Conservation (phyloP, 2,113 vertebrate species). For the Dromas ardeola region DNA sequence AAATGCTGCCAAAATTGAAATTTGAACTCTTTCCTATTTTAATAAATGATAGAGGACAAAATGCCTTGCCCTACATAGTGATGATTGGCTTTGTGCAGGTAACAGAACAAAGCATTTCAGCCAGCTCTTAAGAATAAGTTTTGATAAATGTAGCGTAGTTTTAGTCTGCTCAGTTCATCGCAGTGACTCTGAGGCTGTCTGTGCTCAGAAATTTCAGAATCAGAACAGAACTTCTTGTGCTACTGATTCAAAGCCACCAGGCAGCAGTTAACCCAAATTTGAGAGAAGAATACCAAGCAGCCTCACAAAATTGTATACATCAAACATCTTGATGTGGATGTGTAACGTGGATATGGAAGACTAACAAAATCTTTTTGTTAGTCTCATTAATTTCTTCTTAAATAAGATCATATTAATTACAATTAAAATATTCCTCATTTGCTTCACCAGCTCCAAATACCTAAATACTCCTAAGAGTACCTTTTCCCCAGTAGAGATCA, state of each 20-base stretch:
- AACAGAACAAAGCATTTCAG: background rate
- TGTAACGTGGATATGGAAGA: background rate
- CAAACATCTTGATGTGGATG: background rate
- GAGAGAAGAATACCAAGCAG: background rate
- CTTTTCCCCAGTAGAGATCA: background rate
- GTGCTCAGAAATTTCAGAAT: background rate
- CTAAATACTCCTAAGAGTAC: background rate
- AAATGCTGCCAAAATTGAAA: background rate
- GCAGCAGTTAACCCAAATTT: background rate
- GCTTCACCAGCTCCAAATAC: background rate
- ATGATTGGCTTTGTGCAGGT: background rate
- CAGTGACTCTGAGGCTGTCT: background rate
- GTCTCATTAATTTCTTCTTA: background rate
- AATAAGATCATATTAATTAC: background rate
- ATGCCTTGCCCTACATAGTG: background rate
- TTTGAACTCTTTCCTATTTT: background rate
- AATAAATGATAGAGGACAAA: background rate
- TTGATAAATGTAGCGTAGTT: background rate
- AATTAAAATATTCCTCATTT: slow-evolving; percentile 1
- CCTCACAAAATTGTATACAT: background rate
- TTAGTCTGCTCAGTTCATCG: background rate
- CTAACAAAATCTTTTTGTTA: background rate
- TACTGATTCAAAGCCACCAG: background rate
- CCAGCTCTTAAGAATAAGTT: background rate
- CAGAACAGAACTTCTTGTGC: background rate